Conservation (phyloP, 2,888 invertebrate species). For the Taphrorychus bicolor region DNA sequence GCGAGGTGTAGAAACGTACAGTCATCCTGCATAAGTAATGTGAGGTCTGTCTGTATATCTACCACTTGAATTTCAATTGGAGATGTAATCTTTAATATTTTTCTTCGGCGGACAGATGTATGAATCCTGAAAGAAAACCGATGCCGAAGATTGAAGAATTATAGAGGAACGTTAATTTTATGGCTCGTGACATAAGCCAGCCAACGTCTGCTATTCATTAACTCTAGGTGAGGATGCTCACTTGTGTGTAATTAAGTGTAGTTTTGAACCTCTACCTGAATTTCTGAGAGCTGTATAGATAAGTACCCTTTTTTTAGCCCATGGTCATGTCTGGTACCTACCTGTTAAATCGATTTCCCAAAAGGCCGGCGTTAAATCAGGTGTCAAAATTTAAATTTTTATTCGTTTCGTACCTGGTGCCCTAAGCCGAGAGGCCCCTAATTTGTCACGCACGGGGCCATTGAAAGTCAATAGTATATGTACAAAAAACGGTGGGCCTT, state of each 20-base stretch:
- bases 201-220: too few relatives aligned
- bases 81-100: conserved; percentile 6
- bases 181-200: neutral
- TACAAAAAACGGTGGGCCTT: conserved; percentile 18
- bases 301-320: neutral
- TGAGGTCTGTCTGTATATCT: neutral
- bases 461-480: conserved; percentile 2
- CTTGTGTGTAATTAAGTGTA: neutral
- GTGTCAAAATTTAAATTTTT: conserved; percentile 35
- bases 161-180: neutral
- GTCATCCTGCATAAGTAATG: conserved; percentile 23
- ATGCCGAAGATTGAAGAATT: neutral
- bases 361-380: conserved; percentile 26
- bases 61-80: conserved; percentile 3
- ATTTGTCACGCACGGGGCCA: conserved; percentile 31
- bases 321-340: neutral
- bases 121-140: too few relatives aligned
- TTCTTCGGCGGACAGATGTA: neutral
- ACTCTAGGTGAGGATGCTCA: too few relatives aligned
- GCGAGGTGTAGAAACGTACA: conserved; percentile 23
- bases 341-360: conserved; percentile 33
- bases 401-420: conserved; percentile 19
- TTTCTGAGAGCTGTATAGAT: neutral
- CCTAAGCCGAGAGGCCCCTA: conserved; percentile 5
- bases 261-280: neutral